These are phyloP conservation scores for Sycobia sp. DNA, from an alignment of 1,140 invertebrate species.

Conservation along the genomic window DNA sequence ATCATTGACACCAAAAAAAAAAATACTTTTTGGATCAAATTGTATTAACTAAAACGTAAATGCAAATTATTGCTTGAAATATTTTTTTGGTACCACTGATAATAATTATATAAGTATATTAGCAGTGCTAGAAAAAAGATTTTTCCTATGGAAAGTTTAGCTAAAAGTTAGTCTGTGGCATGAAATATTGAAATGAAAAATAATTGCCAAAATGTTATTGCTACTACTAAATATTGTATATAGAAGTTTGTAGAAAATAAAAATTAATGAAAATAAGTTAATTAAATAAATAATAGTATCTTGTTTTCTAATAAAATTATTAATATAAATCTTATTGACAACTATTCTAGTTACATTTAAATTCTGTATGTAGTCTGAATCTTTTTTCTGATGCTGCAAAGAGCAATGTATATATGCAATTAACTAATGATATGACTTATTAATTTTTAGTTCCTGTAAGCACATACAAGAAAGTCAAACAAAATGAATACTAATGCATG, in stretches of 20 bases:
- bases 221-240: conserved; percentile 12
- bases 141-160: conserved; percentile 33
- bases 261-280: no score
- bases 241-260: conserved; percentile 20
- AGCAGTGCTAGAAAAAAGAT: conserved; percentile 29
- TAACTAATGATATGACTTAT: background rate
- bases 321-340: background rate
- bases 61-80: conserved; percentile 24
- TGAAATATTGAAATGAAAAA: conserved; percentile 16
- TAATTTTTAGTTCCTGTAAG: conserved; percentile 3
- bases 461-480: conserved; percentile 11
- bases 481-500: conserved; percentile 6
- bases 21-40: background rate
- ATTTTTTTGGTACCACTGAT: conserved; percentile 28
- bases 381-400: conserved; percentile 26
- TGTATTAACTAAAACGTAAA: conserved; percentile 21
- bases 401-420: background rate
- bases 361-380: conserved; percentile 7
- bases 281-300: no score
- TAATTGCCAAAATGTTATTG: conserved; percentile 21
- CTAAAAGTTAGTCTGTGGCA: conserved; percentile 16
- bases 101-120: conserved; percentile 19
- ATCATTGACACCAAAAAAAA: background rate
- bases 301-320: no score
- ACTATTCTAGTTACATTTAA: conserved; percentile 3